These are phyloP conservation scores for Hyppa rectilinea DNA, from an alignment of 2,888 invertebrate genomes.

Conservation along the genomic window DNA sequence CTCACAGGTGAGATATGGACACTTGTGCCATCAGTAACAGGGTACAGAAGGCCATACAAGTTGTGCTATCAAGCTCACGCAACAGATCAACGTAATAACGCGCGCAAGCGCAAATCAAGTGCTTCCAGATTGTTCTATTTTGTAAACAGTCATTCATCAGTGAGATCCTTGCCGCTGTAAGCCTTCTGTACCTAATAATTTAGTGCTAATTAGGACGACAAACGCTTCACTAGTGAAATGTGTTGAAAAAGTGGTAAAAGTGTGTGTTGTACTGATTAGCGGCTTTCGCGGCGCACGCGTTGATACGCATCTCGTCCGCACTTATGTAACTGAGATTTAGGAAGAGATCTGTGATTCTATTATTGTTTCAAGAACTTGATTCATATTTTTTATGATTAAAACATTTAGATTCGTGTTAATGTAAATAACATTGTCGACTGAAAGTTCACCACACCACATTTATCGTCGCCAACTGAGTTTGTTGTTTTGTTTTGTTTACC, in stretches of 20 bases:
- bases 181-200: conserved; percentile 54
- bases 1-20: conserved; percentile 81
- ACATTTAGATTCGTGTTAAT: not conserved
- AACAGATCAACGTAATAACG: conserved; percentile 3
- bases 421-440: not conserved
- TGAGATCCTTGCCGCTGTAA: conserved; percentile 12
- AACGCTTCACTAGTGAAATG: conserved; percentile 63
- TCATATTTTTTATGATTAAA: not conserved
- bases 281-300: conserved; percentile 62
- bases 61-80: conserved; percentile 24
- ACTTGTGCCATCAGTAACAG: conserved; percentile 46
- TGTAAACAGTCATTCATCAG: conserved; percentile 16
- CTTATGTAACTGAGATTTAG: conserved; percentile 67
- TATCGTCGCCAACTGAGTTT: not conserved
- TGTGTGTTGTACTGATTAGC: conserved; percentile 72
- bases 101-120: conserved; percentile 16
- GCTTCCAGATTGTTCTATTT: conserved; percentile 21
- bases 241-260: conserved; percentile 72
- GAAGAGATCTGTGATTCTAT: conserved; percentile 56
- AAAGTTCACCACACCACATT: not conserved
- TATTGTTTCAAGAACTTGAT: conserved; percentile 32
- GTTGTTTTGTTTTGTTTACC: not conserved
- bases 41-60: conserved; percentile 54
- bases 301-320: conserved; percentile 64
- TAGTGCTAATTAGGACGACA: conserved; percentile 56